Base-by-base conservation (phyloP, 2,888 invertebrate genomes). In the Ditula angustiorana region DNA sequence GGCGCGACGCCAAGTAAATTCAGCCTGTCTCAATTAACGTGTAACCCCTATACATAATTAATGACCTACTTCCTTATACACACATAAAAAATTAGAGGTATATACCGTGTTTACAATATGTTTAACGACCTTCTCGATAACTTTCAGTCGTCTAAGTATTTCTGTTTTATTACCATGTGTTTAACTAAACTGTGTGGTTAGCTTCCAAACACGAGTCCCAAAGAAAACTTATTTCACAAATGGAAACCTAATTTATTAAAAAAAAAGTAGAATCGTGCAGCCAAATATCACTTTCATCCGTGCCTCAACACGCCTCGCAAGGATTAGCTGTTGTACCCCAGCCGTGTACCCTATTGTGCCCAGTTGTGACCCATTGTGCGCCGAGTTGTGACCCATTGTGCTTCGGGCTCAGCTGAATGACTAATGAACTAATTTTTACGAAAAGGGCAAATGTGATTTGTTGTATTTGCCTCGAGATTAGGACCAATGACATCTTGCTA, bases 361-460 rank as follows among this genome's bases (percentile, higher is more conserved):
- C 61, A 55, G 44, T 55, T 61, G 61, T 56, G 47, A 21, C 37
- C 56, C 23, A 56, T 55, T 61, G 59, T 53, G 44, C 16, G 19
- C 49, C 24, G 8, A 41, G 5, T 24, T 37, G 28, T 44, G 28
- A 19, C 21, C 52, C 52, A 53, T 28, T 56, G 26, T 56, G 28
- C 23, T 24, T 23, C 53, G 35, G 10, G 49, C 24, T 58, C 33
- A 33, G 16, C 61, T 62, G 58, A 58, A 63, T 63, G 63, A 58
- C 57, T 63, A 63, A 63, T 58, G 63, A 63, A 44, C 49, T 47
- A 26, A 56, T 50, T 57, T 62, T 50, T 50, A 62, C 63, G 50
- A 35, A 63, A 57, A 50, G 63, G 58, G 57, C 63, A 58, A 57
- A 53, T 16, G 55, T 55, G 46, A 55, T 53, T 26, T 19, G 41